Evolutionary conservation across 2,888 invertebrate species (phyloP), one percentile per base, ranked within the genome.

Genomic region (Oscheius onirici): DNA sequence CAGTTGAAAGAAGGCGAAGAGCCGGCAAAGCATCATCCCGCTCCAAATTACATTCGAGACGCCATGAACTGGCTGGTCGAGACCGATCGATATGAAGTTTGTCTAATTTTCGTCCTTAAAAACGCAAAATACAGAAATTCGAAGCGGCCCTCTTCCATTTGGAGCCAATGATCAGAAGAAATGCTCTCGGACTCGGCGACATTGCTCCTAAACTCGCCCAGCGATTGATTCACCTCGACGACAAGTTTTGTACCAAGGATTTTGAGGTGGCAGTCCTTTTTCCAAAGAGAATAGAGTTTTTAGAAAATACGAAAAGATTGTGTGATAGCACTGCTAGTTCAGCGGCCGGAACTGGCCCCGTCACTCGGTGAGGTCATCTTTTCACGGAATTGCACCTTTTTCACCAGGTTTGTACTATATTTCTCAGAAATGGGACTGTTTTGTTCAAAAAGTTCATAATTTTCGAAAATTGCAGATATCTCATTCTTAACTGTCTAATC

Each of bases 81-180:
- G 57, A 55, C 54, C 44, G 66, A 71, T n/a, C n/a, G 52, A 46
- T 71, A 71, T 44, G 71, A 71, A 55, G 71, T 66, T n/a, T n/a
- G n/a, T n/a, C n/a, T n/a, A n/a, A n/a, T n/a, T n/a, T n/a, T n/a
- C n/a, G n/a, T n/a, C n/a, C n/a, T n/a, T n/a, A n/a, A n/a, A n/a
- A n/a, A n/a, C n/a, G n/a, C n/a, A n/a, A n/a, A n/a, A n/a, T n/a
- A n/a, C 49, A 71, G 71, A 52, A 57, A 22, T 71, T 71, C 41
- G 71, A 71, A 43, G 44, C 71, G 8, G 54, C 66, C n/a, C 66
- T 71, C 8, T 34, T 20, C 20, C 20, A 41, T 26, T 43, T 71
- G 13, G 65, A 71, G 20, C 13, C 44, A 10, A 41, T 71, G 55
- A 65, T 71, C 28, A 55, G 71, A 20, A n/a, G 66, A 17, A 71